Conservation (phyloP, 2,888 invertebrate species). For the Melanargia galathea region DNA sequence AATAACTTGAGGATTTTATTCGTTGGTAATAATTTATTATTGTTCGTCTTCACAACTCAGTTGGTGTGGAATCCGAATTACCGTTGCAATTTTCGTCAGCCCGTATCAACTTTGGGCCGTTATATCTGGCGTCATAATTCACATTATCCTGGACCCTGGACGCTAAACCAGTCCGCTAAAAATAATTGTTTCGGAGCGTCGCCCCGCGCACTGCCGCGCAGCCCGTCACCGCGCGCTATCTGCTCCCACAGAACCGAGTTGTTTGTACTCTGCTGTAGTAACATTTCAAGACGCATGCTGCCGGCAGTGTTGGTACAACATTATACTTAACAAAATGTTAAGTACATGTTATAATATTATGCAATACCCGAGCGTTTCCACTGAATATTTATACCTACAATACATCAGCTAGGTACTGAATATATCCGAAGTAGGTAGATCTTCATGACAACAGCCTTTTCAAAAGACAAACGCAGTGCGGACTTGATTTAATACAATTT, state of each 20-base stretch:
- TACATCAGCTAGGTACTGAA: too few species aligned
- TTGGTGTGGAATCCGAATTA: conserved; percentile 21
- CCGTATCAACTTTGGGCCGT: conserved; percentile 46
- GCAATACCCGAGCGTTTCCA: not conserved
- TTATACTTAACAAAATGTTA: conserved; percentile 12
- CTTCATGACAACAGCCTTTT: too few species aligned
- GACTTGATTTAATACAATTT: too few species aligned
- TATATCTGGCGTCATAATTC: conserved; percentile 58
- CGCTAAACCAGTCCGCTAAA: conserved; percentile 53
- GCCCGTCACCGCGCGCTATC: conserved; percentile 29
- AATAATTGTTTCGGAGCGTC: conserved; percentile 51
- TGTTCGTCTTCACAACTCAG: conserved; percentile 12
- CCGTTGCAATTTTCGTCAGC: conserved; percentile 35
- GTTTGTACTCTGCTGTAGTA: conserved; percentile 4
- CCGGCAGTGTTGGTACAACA: not conserved
- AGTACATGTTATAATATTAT: not conserved
- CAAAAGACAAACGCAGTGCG: too few species aligned
- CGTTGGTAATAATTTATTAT: not conserved
- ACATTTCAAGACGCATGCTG: conserved; percentile 7
- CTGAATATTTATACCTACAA: not conserved
- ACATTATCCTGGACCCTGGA: conserved; percentile 47
- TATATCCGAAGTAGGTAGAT: too few species aligned
- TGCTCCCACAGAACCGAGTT: conserved; percentile 14
- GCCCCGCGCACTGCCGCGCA: conserved; percentile 43
- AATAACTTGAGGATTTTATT: not conserved